Evolutionary conservation across 2,888 invertebrate species (phyloP), one percentile per base, ranked within the genome.

Genomic region (Toxonevra muliebris): DNA sequence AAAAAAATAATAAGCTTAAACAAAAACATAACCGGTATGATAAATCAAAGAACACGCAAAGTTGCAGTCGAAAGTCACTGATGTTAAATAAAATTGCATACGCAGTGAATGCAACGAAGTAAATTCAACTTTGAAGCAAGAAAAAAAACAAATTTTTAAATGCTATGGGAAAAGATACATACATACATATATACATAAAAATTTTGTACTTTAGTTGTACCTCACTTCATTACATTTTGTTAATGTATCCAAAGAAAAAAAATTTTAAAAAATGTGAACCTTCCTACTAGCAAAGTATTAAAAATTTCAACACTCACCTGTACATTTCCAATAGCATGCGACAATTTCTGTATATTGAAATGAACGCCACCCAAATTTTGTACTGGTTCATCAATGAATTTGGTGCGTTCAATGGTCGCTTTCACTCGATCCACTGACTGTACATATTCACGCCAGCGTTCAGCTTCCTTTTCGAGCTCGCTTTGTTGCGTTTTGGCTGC

Each of bases 401-500:
- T 89, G 40, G 91, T 91, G 79, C 93, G 90, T 17, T 90, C 89
- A 75, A 96, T 87, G 19, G 92, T 90, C 8, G 91, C 89, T 78
- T 89, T 90, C 3, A 95, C 92, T 79, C 93, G 92, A 66, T 94
- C 93, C 78, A 93, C 87, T 20, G 91, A 88, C 77, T 92, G 90
- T 69, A 90, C 90, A 84, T 94, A 97, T 79, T 94, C 92, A 78
- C 92, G 92, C 94, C 95, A 96, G 64, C 93, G 91, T 76, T 93
- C 92, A 12, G 91, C 87, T 75, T 93, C 93, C 82, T 93, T 92
- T 79, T 96, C 94, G 70, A 97, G 84, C 70, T 91, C 90, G 0
- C 92, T 92, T 78, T 90, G 90, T 72, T 92, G 91, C 1, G 92
- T 92, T 77, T 93, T 93, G 0, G 96, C 95, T 3, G 92, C 91